Conservation (phyloP, 2,888 invertebrate genomes). For the Lycocerus yunnanus region DNA sequence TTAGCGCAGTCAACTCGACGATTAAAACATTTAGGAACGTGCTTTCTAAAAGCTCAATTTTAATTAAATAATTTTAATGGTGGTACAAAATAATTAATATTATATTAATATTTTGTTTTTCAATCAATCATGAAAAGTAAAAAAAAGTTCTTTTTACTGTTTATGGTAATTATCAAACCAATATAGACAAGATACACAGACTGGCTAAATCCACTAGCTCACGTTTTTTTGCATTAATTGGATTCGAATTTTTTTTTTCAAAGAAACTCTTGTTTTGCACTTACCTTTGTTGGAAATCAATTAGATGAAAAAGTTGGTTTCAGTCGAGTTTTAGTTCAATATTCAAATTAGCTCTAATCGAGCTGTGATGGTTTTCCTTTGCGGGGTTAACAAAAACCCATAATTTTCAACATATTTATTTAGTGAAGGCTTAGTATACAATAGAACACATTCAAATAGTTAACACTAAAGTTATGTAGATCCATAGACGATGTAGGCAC, state of each 20-base stretch:
- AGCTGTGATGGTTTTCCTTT: not conserved
- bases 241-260: not conserved
- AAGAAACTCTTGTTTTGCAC: not conserved
- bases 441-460: conserved; percentile 38
- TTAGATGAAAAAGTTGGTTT: not conserved
- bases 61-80: conserved; percentile 23
- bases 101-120: not conserved
- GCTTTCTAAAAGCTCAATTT: conserved; percentile 25
- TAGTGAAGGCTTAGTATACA: conserved; percentile 34
- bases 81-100: not conserved
- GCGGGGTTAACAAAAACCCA: not conserved
- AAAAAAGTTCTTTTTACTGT: not conserved
- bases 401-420: conserved; percentile 29
- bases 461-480: conserved; percentile 23
- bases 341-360: not conserved
- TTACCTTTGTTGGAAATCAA: not conserved
- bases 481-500: conserved; percentile 31
- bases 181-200: not conserved
- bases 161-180: not conserved
- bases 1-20: conserved; percentile 24
- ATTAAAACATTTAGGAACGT: conserved; percentile 32
- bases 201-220: not conserved
- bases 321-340: not conserved
- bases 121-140: not conserved
- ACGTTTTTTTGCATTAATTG: not conserved